These are phyloP conservation scores for Hermodice carunculata DNA, from an alignment of 2,888 invertebrate genomes.

Conservation along the genomic window DNA sequence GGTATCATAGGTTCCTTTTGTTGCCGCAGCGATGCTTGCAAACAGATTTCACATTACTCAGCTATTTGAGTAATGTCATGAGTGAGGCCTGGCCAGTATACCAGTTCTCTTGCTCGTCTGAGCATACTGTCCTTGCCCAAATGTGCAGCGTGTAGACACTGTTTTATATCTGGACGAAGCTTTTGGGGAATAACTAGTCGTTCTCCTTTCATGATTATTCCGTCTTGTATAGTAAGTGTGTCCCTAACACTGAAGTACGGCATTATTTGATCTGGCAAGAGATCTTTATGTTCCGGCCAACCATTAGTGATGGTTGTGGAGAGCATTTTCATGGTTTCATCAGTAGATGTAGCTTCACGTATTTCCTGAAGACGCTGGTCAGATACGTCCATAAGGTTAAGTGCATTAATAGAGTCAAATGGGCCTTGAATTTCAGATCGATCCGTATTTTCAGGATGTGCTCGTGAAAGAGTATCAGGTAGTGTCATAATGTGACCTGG, in stretches of 20 bases:
- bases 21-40: background rate
- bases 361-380: background rate
- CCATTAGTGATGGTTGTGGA: background rate
- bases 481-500: background rate
- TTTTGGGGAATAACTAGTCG: background rate
- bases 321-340: background rate
- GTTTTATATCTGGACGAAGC: background rate
- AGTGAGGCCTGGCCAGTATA: background rate
- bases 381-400: background rate
- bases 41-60: background rate
- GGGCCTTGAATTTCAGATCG: background rate
- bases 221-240: background rate
- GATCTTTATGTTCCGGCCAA: background rate
- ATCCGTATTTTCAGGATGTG: background rate
- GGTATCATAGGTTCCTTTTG: background rate
- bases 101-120: background rate
- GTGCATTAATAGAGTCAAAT: background rate
- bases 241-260: background rate
- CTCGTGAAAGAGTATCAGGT: background rate
- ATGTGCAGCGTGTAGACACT: background rate
- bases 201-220: background rate
- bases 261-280: background rate
- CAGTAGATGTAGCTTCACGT: background rate
- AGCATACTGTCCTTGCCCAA: background rate
- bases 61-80: background rate